These are phyloP conservation scores for Protodeltote pygarga DNA, from an alignment of 2,888 invertebrate species.

Conservation along the genomic window DNA sequence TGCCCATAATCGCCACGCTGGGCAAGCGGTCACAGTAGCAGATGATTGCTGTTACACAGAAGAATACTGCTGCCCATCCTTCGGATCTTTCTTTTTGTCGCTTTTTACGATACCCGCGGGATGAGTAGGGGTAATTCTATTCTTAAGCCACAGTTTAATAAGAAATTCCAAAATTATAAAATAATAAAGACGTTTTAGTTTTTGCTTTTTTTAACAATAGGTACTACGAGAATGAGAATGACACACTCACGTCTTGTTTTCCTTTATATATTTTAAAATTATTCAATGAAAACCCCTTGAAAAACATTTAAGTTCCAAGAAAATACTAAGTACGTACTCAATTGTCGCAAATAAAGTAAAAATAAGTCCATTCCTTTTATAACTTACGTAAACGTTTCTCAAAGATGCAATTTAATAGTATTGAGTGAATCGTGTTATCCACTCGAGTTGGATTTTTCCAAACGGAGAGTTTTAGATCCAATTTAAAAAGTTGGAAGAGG, in stretches of 20 bases:
- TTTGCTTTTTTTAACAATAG: too few relatives aligned
- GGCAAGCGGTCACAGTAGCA: too few relatives aligned
- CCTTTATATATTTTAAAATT: neutral
- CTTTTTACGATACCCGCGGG: too few relatives aligned
- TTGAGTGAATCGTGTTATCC: conserved; percentile 79
- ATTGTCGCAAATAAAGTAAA: conserved; percentile 34
- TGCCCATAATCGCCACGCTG: too few relatives aligned
- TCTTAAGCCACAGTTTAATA: too few relatives aligned
- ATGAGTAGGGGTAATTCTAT: too few relatives aligned
- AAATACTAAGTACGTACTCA: conserved; percentile 30
- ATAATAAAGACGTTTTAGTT: too few relatives aligned
- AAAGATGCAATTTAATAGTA: conserved; percentile 82
- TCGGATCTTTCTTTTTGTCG: too few relatives aligned
- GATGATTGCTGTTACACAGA: too few relatives aligned
- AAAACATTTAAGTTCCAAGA: conserved; percentile 14
- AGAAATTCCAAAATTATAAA: too few relatives aligned
- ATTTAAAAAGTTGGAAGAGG: conserved; percentile 82
- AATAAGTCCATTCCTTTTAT: conserved; percentile 53
- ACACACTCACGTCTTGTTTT: neutral
- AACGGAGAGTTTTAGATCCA: conserved; percentile 79
- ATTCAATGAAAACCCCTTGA: conserved; percentile 9
- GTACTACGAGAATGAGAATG: too few relatives aligned
- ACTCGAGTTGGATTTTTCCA: conserved; percentile 64
- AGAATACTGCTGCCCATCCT: too few relatives aligned
- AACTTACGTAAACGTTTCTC: conserved; percentile 73